Base-by-base conservation (phyloP, 2,888 invertebrate genomes). In the Hirtodrosophila cameraria region DNA sequence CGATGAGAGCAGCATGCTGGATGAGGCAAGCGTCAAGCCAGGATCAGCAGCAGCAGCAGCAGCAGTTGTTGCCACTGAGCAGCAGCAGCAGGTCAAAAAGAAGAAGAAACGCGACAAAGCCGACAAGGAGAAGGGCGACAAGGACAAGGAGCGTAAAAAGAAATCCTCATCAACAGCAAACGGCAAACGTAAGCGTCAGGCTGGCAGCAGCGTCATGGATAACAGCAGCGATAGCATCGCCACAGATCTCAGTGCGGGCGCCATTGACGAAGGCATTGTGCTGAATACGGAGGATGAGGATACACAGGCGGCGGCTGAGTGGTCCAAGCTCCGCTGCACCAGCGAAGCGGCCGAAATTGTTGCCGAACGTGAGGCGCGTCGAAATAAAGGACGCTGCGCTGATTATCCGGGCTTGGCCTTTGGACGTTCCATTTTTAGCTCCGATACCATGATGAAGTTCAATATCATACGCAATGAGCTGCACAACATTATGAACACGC, bases 401-500 rank as follows among this genome's bases (percentile, higher is more conserved):
- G 97, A 97, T 90, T 97, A 97, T 92, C 97, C 97, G 0, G 97
- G 97, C 20, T 92, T 97, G 59, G 97, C 97, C 1, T 97, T 97
- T 89, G 97, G 96, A 46, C 95, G 96, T 79, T 97, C 97, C 69
- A 96, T 97, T 89, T 97, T 97, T 92, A 97, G 97, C 89, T 97
- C 98, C 55, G 98, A 97, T 90, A 98, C 98, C 7, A 95, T 98
- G 94, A 98, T 99, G 96, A 98, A 98, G 92, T 98, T 98, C 92
- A 97, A 96, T 91, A 95, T 99, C 80, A 99, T 99, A 90, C 95
- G 95, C 91, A 98, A 98, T 91, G 99, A 99, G 93, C 94, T 99
- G 90, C 97, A 98, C 93, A 99, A 99, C 92, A 97, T 98, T 91
- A 96, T 97, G 94, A 96, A 97, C 91, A 97, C 97, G 91, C 97